Evolutionary conservation across 2,113 vertebrate species (phyloP), one percentile per base, ranked within the genome.

Genomic region (Arothron firmamentum): DNA sequence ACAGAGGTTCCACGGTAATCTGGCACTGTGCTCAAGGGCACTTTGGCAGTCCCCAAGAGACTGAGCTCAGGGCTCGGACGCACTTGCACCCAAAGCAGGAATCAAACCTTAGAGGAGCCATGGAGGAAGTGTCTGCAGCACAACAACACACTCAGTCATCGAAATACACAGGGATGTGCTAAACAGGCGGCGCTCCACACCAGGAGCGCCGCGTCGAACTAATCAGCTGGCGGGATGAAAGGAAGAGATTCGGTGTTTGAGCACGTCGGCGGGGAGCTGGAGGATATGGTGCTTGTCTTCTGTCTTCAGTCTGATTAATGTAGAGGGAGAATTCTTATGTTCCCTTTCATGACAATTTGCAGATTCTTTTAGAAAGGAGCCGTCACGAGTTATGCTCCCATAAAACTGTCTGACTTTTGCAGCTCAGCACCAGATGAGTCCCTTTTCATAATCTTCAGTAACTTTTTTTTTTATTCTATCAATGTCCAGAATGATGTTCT

Each of bases 221-320:
- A 80, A 81, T 79, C 56, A 74, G 68, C 52, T 17, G 48, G 4
- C 9, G 4, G 70, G 80, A 86, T 80, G 75, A 85, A 77, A 80
- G 43, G 56, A 41, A 25, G 50, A 19, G 12, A 5, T 62, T 38
- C 46, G 11, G 49, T 52, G 49, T 10, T 41, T 38, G 45, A 63
- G 56, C 69, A 72, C 75, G 80, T 51, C 59, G 57, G 52, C 59
- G 51, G 49, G 1, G 38, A 67, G 65, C 51, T 51, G 42, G 59
- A 31, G 77, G 56, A 62, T 59, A 48, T 67, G 65, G 67, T 43
- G 23, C 66, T 61, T 3, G 2, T 78, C 59, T 31, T 69, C 45
- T 55, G 28, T 68, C 38, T 41, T 67, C 18, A 50, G 31, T 62
- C 51, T 54, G 59, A 60, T 70, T 67, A 57, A 53, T 58, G 60